These are phyloP conservation scores for Tachyglossus aculeatus DNA, from an alignment of 2,797 vertebrate genomes.

Conservation along the genomic window DNA sequence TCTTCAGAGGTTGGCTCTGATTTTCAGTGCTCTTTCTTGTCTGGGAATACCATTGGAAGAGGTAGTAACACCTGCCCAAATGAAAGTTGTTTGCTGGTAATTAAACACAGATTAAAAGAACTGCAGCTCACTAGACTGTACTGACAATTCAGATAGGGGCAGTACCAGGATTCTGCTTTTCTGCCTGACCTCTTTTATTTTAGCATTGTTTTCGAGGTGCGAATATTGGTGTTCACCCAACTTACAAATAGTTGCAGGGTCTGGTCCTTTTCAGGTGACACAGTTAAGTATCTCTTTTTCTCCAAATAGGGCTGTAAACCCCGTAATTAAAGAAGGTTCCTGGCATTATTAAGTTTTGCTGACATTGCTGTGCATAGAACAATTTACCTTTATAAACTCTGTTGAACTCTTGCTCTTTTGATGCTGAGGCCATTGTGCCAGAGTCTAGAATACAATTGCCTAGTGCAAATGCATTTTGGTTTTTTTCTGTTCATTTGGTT, in stretches of 20 bases:
- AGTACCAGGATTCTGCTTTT: constrained; percentile 66
- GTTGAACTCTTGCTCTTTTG: constrained; percentile 68
- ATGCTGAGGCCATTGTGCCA: constrained; percentile 42
- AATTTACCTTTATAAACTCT: constrained; percentile 42
- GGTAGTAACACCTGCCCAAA: constrained; percentile 54
- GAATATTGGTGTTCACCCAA: constrained; percentile 62
- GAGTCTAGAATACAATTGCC: neutral
- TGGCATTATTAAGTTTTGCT: constrained; percentile 69
- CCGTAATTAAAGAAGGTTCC: constrained; percentile 76
- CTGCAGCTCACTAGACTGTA: constrained; percentile 65
- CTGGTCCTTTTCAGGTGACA: constrained; percentile 72
- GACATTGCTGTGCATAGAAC: constrained; percentile 60
- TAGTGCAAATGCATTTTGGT: neutral
- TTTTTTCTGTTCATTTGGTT: neutral
- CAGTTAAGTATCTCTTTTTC: constrained; percentile 70
- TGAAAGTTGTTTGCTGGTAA: constrained; percentile 65
- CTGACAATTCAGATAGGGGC: constrained; percentile 70
- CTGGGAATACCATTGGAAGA: constrained; percentile 9
- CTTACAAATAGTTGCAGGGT: constrained; percentile 68
- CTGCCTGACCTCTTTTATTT: constrained; percentile 65
- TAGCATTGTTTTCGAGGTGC: constrained; percentile 51
- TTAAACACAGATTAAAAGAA: constrained; percentile 68
- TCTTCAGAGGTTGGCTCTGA: neutral
- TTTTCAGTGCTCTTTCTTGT: neutral
- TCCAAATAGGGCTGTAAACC: constrained; percentile 69